Conservation (phyloP, 2,113 vertebrate species). For the Tringa solitaria region DNA sequence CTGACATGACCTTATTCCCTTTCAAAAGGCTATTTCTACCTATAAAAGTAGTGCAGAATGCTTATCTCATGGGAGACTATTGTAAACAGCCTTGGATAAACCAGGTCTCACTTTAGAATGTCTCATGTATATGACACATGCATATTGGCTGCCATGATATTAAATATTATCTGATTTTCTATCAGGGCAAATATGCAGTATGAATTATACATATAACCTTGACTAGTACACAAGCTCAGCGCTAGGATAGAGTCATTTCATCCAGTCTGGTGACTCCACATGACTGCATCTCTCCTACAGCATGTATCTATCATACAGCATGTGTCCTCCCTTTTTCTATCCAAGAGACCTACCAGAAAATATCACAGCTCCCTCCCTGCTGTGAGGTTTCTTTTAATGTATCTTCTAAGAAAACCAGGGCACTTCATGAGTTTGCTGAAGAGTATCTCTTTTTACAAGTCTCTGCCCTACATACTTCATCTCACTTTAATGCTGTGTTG, state of each 20-base stretch:
- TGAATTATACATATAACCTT: neutral
- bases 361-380: neutral
- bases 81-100: neutral
- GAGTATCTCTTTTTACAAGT: neutral
- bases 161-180: neutral
- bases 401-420: neutral
- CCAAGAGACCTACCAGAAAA: neutral
- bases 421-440: neutral
- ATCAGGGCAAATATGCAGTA: neutral
- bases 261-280: neutral
- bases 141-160: neutral
- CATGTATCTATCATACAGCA: accelerated
- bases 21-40: neutral
- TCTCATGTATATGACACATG: neutral
- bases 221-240: neutral
- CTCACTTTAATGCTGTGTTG: neutral
- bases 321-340: neutral
- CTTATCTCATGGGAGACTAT: neutral
- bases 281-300: neutral
- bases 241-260: neutral
- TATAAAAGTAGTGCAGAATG: neutral
- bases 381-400: neutral
- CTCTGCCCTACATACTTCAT: neutral
- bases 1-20: neutral
- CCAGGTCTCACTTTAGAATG: neutral